Percentiles rank a stretch among this genome's conserved stretches.
Conservation (phyloP, 2,113 vertebrate genomes). For the Menura novaehollandiae region DNA sequence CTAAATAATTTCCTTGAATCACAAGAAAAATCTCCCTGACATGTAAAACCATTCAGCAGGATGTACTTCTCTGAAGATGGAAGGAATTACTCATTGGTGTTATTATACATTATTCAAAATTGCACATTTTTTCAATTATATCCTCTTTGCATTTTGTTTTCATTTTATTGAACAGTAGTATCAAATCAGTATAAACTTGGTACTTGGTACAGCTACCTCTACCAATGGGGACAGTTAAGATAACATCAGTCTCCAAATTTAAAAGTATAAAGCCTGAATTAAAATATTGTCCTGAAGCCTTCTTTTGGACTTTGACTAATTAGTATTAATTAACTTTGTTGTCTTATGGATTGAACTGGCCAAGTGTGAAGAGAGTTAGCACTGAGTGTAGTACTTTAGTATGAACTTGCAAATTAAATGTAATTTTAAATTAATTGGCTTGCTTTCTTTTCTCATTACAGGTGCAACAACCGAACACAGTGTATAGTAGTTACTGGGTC, state of each 20-base stretch:
- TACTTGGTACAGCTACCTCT: background rate
- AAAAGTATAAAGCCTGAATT: background rate
- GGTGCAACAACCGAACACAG: conserved; percentile 99
- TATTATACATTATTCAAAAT: background rate
- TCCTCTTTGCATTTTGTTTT: conserved; percentile 12
- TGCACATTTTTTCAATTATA: background rate
- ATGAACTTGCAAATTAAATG: conserved; percentile 37
- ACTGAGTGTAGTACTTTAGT: background rate
- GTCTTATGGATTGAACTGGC: conserved; percentile 4
- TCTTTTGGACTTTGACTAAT: conserved; percentile 6
- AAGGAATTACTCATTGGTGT: background rate
- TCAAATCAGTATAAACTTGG: background rate
- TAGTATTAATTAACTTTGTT: conserved; percentile 29
- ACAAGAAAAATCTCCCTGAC: background rate
- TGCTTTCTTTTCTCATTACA: conserved; percentile 76
- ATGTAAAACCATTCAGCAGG: background rate
- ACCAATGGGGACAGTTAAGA: background rate
- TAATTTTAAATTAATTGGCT: conserved; percentile 52
- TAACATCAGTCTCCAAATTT: background rate
- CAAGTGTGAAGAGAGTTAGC: conserved; percentile 23
- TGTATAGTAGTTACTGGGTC: conserved; percentile 98
- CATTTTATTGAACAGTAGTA: background rate
- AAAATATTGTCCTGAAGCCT: background rate
- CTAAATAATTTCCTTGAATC: background rate
- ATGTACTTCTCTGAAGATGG: background rate